Evolutionary conservation across 2,113 vertebrate species (phyloP).

Genomic region (Dasyprocta punctata): DNA sequence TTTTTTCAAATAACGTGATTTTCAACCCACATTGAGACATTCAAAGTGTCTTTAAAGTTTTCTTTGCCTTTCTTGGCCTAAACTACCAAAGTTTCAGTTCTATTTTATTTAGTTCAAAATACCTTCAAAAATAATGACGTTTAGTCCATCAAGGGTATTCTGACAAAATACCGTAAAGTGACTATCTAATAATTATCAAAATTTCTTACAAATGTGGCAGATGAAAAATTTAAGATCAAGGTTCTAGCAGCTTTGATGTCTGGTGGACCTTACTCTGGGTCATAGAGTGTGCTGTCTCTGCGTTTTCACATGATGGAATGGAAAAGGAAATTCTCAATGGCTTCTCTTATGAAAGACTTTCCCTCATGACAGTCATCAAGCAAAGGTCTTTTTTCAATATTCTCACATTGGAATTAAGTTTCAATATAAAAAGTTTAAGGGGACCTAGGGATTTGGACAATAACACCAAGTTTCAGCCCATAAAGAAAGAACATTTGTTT

Average conservation of each 20-base stretch:
- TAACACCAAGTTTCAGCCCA: background rate
- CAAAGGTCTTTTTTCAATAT: background rate
- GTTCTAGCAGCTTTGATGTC: background rate
- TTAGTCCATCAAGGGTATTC: background rate
- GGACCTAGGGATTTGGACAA: no score
- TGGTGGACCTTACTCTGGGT: background rate
- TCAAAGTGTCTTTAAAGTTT: background rate
- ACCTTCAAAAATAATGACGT: background rate
- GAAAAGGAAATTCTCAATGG: background rate
- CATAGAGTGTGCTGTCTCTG: background rate
- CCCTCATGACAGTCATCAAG: background rate
- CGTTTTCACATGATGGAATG: background rate
- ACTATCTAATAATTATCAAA: background rate
- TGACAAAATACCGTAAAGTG: background rate
- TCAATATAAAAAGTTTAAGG: background rate
- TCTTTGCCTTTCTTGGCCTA: background rate
- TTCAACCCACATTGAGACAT: background rate
- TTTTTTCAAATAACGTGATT: background rate
- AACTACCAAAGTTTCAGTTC: background rate
- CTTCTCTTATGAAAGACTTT: no score
- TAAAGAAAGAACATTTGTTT: background rate
- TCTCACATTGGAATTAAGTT: background rate
- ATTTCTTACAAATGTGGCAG: background rate
- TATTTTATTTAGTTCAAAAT: background rate
- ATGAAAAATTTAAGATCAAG: background rate